These are phyloP conservation scores for Megalops cyprinoides DNA, from an alignment of 2,797 vertebrate species.

Conservation along the genomic window DNA sequence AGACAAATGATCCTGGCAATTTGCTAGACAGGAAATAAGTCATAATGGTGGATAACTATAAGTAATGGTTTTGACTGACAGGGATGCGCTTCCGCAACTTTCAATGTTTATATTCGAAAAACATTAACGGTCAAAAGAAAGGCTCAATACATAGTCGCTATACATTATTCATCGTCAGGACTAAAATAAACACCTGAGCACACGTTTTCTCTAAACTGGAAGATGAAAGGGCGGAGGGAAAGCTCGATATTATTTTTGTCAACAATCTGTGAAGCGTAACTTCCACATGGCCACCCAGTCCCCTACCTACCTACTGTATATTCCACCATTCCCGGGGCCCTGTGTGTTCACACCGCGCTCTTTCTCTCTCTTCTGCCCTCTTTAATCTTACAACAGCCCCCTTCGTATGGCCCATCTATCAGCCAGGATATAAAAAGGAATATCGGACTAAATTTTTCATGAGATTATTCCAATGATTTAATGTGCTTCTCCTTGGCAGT, in stretches of 20 bases:
- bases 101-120: too few species aligned
- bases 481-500: constrained; percentile 18
- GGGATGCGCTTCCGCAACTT: too few species aligned
- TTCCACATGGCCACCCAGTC: constrained; percentile 6
- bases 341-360: constrained; percentile 22
- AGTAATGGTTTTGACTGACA: too few species aligned
- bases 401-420: constrained; percentile 47
- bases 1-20: too few species aligned
- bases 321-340: neutral
- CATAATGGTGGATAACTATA: too few species aligned
- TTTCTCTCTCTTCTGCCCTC: constrained; percentile 36
- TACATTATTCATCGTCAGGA: neutral
- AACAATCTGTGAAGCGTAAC: neutral
- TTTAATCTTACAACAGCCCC: constrained; percentile 42
- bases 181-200: neutral
- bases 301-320: neutral
- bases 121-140: too few species aligned
- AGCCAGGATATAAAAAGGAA: constrained; percentile 50
- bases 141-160: too few species aligned
- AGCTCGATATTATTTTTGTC: neutral
- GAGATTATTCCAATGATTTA: constrained; percentile 29
- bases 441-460: constrained; percentile 41
- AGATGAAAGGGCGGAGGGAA: neutral
- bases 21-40: too few species aligned
- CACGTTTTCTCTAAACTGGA: neutral